phyloP scores from a whole-genome alignment of 2,797 vertebrate genomes.

The Gadopsis marmoratus region DNA sequence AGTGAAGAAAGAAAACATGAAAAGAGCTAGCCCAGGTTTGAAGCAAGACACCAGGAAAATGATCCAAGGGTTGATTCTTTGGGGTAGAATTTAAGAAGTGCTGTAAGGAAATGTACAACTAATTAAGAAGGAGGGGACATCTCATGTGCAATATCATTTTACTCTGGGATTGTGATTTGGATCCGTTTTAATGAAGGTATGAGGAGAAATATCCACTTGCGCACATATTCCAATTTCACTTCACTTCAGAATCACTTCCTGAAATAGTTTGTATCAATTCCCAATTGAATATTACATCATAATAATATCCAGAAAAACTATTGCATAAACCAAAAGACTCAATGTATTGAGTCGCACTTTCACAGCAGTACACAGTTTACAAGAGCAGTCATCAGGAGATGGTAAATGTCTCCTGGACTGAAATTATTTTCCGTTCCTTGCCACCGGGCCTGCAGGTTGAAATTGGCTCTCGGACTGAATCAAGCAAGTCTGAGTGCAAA shows the following conservation, averaged over 20 bases:
- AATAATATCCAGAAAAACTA: slow-evolving; percentile 16
- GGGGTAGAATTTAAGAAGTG: not conserved
- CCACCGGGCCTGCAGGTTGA: not conserved
- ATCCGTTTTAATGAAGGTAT: slow-evolving; percentile 14
- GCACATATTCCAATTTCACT: slow-evolving; percentile 19
- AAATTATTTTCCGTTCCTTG: slow-evolving; percentile 19
- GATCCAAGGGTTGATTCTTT: not conserved
- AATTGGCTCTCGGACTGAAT: slow-evolving; percentile 29
- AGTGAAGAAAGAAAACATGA: not conserved
- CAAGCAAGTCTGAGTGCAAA: slow-evolving; percentile 25
- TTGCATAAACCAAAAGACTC: slow-evolving; percentile 3
- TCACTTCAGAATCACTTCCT: not conserved
- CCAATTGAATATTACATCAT: not conserved
- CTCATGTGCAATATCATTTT: not conserved
- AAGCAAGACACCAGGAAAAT: slow-evolving; percentile 1
- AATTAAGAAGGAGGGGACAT: slow-evolving; percentile 6
- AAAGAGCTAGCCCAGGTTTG: not conserved
- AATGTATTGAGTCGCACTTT: not conserved
- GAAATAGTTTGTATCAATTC: slow-evolving; percentile 17
- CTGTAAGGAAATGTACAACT: not conserved
- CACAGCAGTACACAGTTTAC: not conserved
- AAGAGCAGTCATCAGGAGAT: slow-evolving; percentile 8
- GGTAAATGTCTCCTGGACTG: slow-evolving; percentile 9
- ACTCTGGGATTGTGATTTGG: slow-evolving; percentile 21
- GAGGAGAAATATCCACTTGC: slow-evolving; percentile 13